These are phyloP conservation scores for Molothrus aeneus DNA, from an alignment of 2,797 vertebrate species.

Conservation along the genomic window DNA sequence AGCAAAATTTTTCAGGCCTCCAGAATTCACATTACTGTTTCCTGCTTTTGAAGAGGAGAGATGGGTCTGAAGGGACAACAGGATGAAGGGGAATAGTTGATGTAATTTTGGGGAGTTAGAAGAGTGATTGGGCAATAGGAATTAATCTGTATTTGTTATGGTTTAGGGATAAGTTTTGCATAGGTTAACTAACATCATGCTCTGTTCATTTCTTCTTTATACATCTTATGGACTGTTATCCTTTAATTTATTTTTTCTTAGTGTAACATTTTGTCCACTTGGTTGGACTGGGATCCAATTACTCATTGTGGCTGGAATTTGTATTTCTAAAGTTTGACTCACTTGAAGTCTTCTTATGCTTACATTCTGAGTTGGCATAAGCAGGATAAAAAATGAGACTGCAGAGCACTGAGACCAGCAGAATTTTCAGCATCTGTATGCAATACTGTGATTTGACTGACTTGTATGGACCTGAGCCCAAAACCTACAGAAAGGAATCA, in stretches of 20 bases:
- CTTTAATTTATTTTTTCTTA: constrained; percentile 4
- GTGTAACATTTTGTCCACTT: not conserved
- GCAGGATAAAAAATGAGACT: not conserved
- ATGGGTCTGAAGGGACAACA: not conserved
- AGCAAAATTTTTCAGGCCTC: not conserved
- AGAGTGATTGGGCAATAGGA: not conserved
- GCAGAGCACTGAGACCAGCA: not conserved
- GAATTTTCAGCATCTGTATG: constrained; percentile 23
- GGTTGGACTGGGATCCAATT: not conserved
- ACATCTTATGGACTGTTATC: not conserved
- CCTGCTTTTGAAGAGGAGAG: not conserved
- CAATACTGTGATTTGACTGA: not conserved
- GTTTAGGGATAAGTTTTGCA: not conserved
- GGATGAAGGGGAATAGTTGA: not conserved
- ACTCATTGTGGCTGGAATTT: not conserved
- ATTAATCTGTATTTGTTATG: not conserved
- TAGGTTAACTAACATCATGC: not conserved
- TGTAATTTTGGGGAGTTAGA: not conserved
- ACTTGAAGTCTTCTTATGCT: not conserved
- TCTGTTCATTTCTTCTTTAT: not conserved
- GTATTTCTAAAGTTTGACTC: not conserved
- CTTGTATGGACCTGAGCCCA: not conserved
- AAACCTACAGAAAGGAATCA: constrained; percentile 1
- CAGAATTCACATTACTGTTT: not conserved
- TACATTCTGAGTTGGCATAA: not conserved